These are phyloP conservation scores for Cephalopachus bancanus DNA, from an alignment of 2,797 vertebrate species.

Conservation along the genomic window DNA sequence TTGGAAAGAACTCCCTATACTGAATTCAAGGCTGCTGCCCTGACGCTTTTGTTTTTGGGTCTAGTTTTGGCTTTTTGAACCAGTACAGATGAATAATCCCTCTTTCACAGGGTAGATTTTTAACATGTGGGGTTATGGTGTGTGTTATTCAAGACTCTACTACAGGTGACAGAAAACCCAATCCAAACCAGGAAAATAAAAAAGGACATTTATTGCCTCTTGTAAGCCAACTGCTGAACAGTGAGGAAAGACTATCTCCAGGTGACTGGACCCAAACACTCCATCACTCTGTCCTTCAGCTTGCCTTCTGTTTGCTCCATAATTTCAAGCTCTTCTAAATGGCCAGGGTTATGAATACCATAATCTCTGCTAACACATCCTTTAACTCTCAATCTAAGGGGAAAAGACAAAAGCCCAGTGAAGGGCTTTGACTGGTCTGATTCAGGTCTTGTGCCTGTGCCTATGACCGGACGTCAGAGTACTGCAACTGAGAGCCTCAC, in stretches of 20 bases:
- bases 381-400: not conserved
- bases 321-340: not conserved
- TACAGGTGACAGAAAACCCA: constrained; percentile 8
- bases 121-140: not conserved
- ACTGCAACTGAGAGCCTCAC: not conserved
- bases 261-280: not conserved
- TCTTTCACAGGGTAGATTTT: not conserved
- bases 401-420: not conserved
- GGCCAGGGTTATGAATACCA: not conserved
- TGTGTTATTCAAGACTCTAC: not conserved
- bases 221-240: not conserved
- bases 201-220: not conserved
- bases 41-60: not conserved
- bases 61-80: not conserved
- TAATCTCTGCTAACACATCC: not conserved
- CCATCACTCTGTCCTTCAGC: not conserved
- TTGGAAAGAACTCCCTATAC: not conserved
- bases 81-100: not conserved
- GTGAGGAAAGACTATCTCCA: not conserved
- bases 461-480: not conserved
- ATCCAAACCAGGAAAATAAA: not conserved
- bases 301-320: not conserved
- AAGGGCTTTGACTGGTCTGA: not conserved
- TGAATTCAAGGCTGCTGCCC: not conserved
- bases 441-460: not conserved